A percentile compares a stretch with the other conserved stretches of the same genome.
phyloP scores from a whole-genome alignment of 2,113 vertebrate species.

The Phainopepla nitens region DNA sequence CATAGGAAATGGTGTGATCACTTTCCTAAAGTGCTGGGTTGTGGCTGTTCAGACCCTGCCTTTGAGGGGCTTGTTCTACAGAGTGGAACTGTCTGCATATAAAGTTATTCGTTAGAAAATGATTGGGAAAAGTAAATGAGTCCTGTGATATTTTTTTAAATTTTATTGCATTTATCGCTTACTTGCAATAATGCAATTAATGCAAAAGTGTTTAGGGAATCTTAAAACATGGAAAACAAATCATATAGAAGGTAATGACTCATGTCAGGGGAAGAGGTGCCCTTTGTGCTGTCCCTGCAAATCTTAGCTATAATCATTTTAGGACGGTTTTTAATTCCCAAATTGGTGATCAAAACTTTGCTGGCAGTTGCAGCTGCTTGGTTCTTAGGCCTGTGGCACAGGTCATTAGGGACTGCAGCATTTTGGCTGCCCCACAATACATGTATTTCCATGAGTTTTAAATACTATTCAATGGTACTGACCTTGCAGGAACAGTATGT shows the following conservation, averaged over 20 bases:
- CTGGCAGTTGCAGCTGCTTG: not conserved
- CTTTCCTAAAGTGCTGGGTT: not conserved
- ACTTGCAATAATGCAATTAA: not conserved
- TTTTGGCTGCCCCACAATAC: not conserved
- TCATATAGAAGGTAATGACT: not conserved
- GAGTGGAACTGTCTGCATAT: not conserved
- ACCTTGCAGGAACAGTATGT: not conserved
- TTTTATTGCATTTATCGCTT: not conserved
- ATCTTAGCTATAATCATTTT: not conserved
- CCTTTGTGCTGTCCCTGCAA: not conserved
- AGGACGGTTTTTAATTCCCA: not conserved
- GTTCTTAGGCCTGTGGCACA: not conserved
- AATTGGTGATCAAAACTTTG: not conserved
- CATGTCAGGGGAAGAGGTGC: not conserved
- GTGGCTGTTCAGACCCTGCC: not conserved
- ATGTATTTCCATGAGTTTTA: not conserved
- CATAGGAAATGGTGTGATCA: rapidly evolving
- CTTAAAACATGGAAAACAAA: not conserved
- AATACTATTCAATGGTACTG: not conserved
- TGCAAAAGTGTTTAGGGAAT: not conserved
- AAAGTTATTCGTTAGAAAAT: not conserved
- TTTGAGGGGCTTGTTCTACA: rapidly evolving
- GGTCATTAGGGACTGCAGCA: not conserved
- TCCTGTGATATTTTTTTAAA: not conserved
- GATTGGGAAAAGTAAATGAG: not conserved